Evolutionary conservation across 1,140 invertebrate genomes (phyloP), one percentile per base, ranked within the genome.

Genomic region (Drosophila lacertosa): DNA sequence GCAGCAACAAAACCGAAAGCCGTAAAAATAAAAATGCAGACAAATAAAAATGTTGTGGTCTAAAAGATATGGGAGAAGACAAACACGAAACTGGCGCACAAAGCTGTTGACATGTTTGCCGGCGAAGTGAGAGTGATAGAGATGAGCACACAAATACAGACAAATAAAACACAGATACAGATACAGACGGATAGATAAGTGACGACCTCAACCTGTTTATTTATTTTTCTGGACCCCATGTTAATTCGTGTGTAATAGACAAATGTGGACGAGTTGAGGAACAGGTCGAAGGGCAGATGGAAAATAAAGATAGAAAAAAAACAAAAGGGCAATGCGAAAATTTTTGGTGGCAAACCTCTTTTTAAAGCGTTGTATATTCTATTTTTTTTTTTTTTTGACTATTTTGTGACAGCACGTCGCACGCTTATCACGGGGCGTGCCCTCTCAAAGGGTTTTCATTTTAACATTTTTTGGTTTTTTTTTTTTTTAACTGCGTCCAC

Each of bases 191-290:
- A 15, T 32, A 64, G 53, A 74, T 64, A 74, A 73, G 53, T 50
- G 57, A 32, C 42, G 13, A 40, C 13, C 29, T 7, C 26, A 5
- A 24, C 39, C 63, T 82, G 73, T 77, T 68, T 81, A 76, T 81
- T 69, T 40, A 26, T 57, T 15, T 58, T 58, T 77, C 64, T 29
- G 40, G 59, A 64, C 59, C 70, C 63, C 45, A 74, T 82, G 78
- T 82, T 82, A 83, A 83, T 82, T 83, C 79, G 78, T 70, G 79
- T 82, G 78, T 82, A 82, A 82, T 82, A 82, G 78, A 82, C 79
- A 82, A 70, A 81, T 81, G 73, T 73, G 77, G 53, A 62, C 72
- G 22, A 47, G 32, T 10, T 11, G 11, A 26, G 15, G 22, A 32
- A 3, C 3, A 16, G 20, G 47, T 15, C 22, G 24, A 62, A 51